phyloP scores from a whole-genome alignment of 30 jellyfish, hydroid and myxozoan species.

The Aurelia aurita region DNA sequence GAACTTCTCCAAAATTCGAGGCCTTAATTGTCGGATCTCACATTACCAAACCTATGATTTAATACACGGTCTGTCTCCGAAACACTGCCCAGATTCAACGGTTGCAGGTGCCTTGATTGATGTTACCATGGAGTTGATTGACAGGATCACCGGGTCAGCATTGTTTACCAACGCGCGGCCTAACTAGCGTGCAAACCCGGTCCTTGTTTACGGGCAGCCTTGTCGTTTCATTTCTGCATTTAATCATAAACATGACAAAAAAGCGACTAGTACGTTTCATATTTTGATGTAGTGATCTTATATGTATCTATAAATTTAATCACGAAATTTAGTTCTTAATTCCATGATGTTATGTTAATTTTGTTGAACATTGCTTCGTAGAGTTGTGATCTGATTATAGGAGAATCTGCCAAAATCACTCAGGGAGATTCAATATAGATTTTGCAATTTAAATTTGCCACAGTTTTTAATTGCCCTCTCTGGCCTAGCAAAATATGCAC shows the following conservation, averaged over 20 bases:
- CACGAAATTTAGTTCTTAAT: no score
- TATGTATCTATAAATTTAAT: no score
- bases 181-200: slow-evolving; percentile 47
- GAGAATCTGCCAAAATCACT: no score
- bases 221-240: slow-evolving; percentile 5
- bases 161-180: slow-evolving; percentile 40
- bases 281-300: no score
- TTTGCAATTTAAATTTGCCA: no score
- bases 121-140: slow-evolving; percentile 35
- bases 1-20: background rate
- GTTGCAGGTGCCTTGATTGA: slow-evolving; percentile 64
- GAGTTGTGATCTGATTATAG: no score
- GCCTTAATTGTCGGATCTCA: slow-evolving; percentile 11
- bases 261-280: no score
- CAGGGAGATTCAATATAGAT: no score
- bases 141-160: slow-evolving; percentile 72
- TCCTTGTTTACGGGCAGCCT: background rate
- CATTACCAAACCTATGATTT: slow-evolving; percentile 71
- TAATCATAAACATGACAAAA: slow-evolving; percentile 10
- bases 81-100: slow-evolving; percentile 67
- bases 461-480: no score
- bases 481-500: no score
- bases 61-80: slow-evolving; percentile 55
- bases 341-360: no score
- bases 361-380: no score